These are phyloP conservation scores for Apoderus coryli DNA, from an alignment of 2,888 invertebrate species.

Conservation along the genomic window DNA sequence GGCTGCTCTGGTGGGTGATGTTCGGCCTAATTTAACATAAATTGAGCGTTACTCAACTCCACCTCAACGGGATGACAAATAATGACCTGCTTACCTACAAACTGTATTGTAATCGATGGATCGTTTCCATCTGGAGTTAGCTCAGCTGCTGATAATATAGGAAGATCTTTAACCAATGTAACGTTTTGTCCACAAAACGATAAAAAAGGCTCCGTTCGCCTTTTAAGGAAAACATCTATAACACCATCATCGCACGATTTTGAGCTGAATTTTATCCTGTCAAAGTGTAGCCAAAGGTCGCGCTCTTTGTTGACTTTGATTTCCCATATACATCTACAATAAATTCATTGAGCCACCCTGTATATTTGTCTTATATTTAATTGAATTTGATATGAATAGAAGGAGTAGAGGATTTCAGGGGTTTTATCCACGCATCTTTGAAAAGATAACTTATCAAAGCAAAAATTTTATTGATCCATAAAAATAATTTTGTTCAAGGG, in stretches of 20 bases:
- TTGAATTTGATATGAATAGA: too few relatives aligned
- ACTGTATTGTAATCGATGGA: conserved; percentile 40
- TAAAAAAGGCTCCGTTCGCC: conserved; percentile 55
- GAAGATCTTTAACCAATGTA: conserved; percentile 62
- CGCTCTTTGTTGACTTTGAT: conserved; percentile 67
- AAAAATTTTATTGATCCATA: too few relatives aligned
- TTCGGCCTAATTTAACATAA: conserved; percentile 48
- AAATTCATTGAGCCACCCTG: background rate
- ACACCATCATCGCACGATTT: conserved; percentile 77
- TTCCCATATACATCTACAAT: conserved; percentile 33
- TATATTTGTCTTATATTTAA: background rate
- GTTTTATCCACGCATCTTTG: too few relatives aligned
- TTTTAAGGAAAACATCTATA: conserved; percentile 54
- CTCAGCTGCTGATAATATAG: conserved; percentile 66
- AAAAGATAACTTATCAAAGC: too few relatives aligned
- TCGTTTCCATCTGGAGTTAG: conserved; percentile 44
- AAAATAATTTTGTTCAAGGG: too few relatives aligned
- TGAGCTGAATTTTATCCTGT: conserved; percentile 73
- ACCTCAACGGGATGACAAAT: too few relatives aligned
- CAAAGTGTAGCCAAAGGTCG: conserved; percentile 77
- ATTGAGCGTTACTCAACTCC: too few relatives aligned
- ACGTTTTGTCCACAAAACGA: conserved; percentile 79
- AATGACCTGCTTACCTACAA: conserved; percentile 27
- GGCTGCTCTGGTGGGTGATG: conserved; percentile 65
- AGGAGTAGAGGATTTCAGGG: too few relatives aligned